These are phyloP conservation scores for Isaurus tuberculatus DNA, from an alignment of 92 coral and sea anemone genomes.

Conservation along the genomic window DNA sequence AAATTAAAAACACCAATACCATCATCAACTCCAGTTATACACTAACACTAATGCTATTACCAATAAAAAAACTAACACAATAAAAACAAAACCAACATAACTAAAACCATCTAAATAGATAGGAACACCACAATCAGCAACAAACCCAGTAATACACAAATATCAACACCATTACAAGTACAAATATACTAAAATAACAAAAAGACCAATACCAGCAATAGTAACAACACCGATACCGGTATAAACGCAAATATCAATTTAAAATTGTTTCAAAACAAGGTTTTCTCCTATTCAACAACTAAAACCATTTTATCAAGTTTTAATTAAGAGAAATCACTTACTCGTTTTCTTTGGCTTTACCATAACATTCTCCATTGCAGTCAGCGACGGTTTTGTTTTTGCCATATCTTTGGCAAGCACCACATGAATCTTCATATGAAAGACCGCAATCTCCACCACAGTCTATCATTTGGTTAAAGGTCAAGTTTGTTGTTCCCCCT, in stretches of 20 bases:
- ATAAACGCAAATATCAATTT: too few relatives aligned
- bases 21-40: not conserved
- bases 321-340: not conserved
- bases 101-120: too few relatives aligned
- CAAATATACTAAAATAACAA: not conserved
- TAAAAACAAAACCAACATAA: not conserved
- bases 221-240: too few relatives aligned
- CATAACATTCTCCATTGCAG: slow-evolving; percentile 53
- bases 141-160: not conserved
- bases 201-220: too few relatives aligned
- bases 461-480: slow-evolving; percentile 60
- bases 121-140: not conserved
- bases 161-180: not conserved
- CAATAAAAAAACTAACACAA: not conserved
- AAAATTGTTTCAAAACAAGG: too few relatives aligned
- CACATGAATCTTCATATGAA: slow-evolving; percentile 51
- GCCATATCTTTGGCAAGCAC: slow-evolving; percentile 31
- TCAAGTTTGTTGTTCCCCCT: slow-evolving; percentile 66
- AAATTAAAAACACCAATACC: not conserved
- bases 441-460: slow-evolving; percentile 69
- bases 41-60: not conserved
- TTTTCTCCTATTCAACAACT: too few relatives aligned
- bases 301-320: too few relatives aligned
- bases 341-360: slow-evolving; percentile 60
- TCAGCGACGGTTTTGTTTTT: slow-evolving; percentile 42